Base-by-base conservation (phyloP, 2,888 invertebrate genomes). In the Agrotis puta region DNA sequence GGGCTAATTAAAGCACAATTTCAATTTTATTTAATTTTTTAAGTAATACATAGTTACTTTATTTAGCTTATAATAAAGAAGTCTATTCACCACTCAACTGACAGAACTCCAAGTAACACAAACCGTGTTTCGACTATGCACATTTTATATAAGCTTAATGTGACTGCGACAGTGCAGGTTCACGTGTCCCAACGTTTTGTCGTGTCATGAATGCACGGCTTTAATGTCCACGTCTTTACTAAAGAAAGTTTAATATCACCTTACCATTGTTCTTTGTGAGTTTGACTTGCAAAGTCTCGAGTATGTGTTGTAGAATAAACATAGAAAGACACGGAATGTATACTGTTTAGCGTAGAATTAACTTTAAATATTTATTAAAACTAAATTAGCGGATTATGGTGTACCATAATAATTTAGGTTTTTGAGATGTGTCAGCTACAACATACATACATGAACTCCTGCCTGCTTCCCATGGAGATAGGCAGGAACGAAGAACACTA, bases 191-290 rank as follows among this genome's bases (percentile, higher is more conserved):
- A 11, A 20, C 47, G 39, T 50, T 70, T 39, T 70, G 64, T 77
- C 59, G 58, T n/a, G 18, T 65, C 47, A 16, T 75, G 82, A 79
- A 64, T 82, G 72, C 72, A 70, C 64, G 4, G 79, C 73, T 82
- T 74, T 64, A 80, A 45, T 39, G 50, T 64, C 59, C 64, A 77
- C 77, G 63, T 57, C 27, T 64, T 54, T 64, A 67, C 67, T 77
- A 72, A 73, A 74, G 58, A 59, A 81, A 77, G 69, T 81, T 74
- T 77, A 66, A 73, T 73, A 76, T 74, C 75, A 63, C 53, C 27
- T 67, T 61, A 24, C 71, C 64, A 72, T 78, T 81, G 79, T 81
- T 83, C 70, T 62, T 62, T 59, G 48, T 20, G 27, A 68, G 22
- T 39, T 57, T 39, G 70, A 68, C 63, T 79, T 79, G 59, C 45